Conservation (phyloP, 2,888 invertebrate genomes). For the Ischnura elegans region DNA sequence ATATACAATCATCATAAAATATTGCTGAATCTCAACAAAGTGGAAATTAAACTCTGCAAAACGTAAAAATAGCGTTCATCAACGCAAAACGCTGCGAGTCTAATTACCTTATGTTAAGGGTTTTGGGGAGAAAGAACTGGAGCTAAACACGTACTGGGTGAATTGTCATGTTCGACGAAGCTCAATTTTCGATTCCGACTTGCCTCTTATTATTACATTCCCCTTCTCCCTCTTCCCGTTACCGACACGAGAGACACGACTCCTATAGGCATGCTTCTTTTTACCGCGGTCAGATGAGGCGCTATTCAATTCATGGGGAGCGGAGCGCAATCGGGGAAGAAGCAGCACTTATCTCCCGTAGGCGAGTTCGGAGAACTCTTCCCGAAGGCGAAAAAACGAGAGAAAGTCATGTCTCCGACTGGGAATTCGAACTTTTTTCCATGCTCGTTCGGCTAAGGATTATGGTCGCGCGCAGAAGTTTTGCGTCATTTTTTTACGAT, state of each 20-base stretch:
- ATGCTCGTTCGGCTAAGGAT: neutral
- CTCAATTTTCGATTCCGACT: neutral
- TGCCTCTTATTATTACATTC: neutral
- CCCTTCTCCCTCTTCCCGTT: neutral
- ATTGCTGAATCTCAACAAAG: too few species aligned
- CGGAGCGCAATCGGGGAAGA: neutral
- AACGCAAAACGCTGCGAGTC: too few species aligned
- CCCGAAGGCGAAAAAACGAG: neutral
- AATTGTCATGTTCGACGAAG: neutral
- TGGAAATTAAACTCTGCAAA: too few species aligned
- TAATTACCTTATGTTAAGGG: too few species aligned
- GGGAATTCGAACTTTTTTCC: neutral
- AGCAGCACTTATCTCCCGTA: neutral
- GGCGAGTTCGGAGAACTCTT: neutral
- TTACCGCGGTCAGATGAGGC: neutral
- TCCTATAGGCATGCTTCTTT: neutral
- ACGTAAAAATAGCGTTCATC: too few species aligned
- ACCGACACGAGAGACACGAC: neutral
- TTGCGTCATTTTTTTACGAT: neutral
- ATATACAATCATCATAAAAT: too few species aligned
- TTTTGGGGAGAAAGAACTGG: neutral
- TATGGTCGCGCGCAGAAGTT: conserved; percentile 12
- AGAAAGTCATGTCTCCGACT: neutral
- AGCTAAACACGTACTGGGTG: neutral
- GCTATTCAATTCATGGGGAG: neutral